Evolutionary conservation across 2,797 vertebrate species (phyloP).

Genomic region (Erethizon dorsatum): DNA sequence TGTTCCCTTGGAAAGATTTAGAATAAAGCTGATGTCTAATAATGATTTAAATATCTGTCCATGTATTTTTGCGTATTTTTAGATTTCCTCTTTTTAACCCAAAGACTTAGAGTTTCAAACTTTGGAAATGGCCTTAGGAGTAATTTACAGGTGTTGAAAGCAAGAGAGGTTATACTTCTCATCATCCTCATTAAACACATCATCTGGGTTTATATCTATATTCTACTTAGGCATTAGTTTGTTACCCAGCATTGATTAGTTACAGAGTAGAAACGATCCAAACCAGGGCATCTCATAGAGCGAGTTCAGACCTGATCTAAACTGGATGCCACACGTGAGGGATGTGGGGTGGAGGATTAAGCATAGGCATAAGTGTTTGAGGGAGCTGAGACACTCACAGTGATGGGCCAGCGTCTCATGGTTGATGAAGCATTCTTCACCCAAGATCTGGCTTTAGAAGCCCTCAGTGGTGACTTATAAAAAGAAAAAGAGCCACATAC

Average conservation of each 20-base stretch:
- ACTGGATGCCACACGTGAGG: not conserved
- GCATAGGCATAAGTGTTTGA: not conserved
- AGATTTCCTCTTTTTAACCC: constrained; percentile 13
- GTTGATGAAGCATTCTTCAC: not conserved
- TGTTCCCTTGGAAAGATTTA: constrained; percentile 31
- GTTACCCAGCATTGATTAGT: not conserved
- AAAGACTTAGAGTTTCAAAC: constrained; percentile 1
- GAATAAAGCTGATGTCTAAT: not conserved
- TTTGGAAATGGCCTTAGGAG: not conserved
- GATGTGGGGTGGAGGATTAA: not conserved
- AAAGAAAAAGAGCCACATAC: not conserved
- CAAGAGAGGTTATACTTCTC: not conserved
- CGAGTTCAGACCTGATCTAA: not conserved
- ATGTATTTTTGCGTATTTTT: not conserved
- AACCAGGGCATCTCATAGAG: not conserved
- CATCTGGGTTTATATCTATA: not conserved
- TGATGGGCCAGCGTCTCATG: not conserved
- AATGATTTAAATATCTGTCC: not conserved
- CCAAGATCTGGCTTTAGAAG: not conserved
- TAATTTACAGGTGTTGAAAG: not conserved
- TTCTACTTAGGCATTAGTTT: not conserved
- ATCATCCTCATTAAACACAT: not conserved
- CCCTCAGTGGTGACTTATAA: not conserved
- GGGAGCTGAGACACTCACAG: not conserved
- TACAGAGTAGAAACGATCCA: not conserved